Base-by-base conservation (phyloP, 2,113 vertebrate species). In the Clarias magur region DNA sequence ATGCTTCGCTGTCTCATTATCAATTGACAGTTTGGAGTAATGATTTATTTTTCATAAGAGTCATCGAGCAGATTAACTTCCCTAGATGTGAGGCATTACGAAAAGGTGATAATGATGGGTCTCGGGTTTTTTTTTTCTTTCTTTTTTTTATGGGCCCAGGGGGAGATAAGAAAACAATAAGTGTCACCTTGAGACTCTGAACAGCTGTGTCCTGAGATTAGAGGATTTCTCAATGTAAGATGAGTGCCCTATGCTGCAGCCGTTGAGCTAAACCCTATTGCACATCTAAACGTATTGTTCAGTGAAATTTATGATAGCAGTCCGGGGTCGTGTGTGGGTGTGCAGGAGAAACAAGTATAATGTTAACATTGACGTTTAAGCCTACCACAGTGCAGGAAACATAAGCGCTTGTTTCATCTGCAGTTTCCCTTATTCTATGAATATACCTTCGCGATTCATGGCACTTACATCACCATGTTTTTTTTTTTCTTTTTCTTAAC, bases 371-470 rank as follows among this genome's bases (percentile, higher is more conserved):
- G 81, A 80, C 68, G 76, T 70, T 85, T 78, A 68, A 63, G 67
- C 57, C 76, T 78, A 83, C 76, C 72, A 80, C 21, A 30, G n/a
- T 76, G 67, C 75, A 48, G 42, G 57, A 60, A 73, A 27, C 54
- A 70, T n/a, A 48, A 63, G 60, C 48, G 76, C 27, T 13, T 83
- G 70, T 68, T 81, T 62, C 78, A 83, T 75, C 80, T 82, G 53
- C 34, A 63, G 30, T 80, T 78, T 88, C 59, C 80, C 21, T 42
- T 72, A 60, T 84, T 89, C 88, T 59, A 53, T 75, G 78, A 68
- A 80, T 87, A 81, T 34, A 23, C 5, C 3, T 73, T 88, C 72
- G 25, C 23, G 27, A 17, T 68, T 76, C 10, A 21, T 34, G 59
- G 59, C 30, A 30, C 27, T 76, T 57, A 80, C 79, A 85, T 85